phyloP scores from a whole-genome alignment of 1,140 invertebrate species.

The silkworm (Bombyx mori) region DNA sequence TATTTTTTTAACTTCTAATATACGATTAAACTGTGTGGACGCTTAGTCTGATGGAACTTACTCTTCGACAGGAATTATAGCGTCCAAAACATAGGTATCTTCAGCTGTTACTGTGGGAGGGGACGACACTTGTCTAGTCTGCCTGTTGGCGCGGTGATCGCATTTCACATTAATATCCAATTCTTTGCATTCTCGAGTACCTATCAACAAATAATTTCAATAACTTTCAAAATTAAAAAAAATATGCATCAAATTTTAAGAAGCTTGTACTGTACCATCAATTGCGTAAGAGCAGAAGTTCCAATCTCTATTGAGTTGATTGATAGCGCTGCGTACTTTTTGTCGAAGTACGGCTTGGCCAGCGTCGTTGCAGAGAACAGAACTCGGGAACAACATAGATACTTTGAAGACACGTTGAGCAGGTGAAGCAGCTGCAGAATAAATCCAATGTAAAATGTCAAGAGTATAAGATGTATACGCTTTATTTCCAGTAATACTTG shows the following conservation, averaged over 20 bases:
- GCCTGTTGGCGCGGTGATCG: slow-evolving; percentile 79
- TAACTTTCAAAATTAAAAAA: not conserved
- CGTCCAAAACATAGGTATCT: slow-evolving; percentile 84
- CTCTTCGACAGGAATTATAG: slow-evolving; percentile 86
- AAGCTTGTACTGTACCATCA: slow-evolving; percentile 72
- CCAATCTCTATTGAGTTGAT: slow-evolving; percentile 92
- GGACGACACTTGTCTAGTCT: slow-evolving; percentile 73
- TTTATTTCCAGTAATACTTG: no score
- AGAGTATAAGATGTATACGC: not conserved
- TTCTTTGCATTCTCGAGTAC: slow-evolving; percentile 85
- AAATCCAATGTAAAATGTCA: slow-evolving; percentile 9
- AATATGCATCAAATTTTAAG: not conserved
- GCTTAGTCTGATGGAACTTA: slow-evolving; percentile 68
- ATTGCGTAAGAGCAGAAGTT: slow-evolving; percentile 92
- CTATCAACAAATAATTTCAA: slow-evolving; percentile 18
- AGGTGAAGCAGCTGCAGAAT: slow-evolving; percentile 78
- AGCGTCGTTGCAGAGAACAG: slow-evolving; percentile 93
- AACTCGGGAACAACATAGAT: slow-evolving; percentile 93
- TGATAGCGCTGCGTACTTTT: slow-evolving; percentile 88
- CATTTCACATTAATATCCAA: slow-evolving; percentile 92
- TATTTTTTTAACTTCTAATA: not conserved
- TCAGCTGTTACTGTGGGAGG: slow-evolving; percentile 70
- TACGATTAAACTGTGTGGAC: not conserved
- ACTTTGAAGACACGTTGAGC: slow-evolving; percentile 94
- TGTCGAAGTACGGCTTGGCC: slow-evolving; percentile 92